A percentile compares a stretch with the other conserved stretches of the same genome.
phyloP scores from a whole-genome alignment of 2,888 invertebrate genomes.

The Pristionchus mayeri region DNA sequence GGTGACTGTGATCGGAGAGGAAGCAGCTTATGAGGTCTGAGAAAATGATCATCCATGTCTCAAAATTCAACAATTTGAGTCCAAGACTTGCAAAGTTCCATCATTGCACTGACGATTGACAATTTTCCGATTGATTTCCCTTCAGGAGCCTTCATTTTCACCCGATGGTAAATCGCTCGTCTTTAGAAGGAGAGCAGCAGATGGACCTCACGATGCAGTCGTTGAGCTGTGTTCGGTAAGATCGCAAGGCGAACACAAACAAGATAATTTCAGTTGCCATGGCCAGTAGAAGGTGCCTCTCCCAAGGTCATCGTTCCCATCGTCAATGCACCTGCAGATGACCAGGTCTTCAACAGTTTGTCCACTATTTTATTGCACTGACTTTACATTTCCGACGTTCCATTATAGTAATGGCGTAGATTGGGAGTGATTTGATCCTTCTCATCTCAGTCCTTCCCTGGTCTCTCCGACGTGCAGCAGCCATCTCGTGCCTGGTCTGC shows the following conservation, averaged over 20 bases:
- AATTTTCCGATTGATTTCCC: background rate
- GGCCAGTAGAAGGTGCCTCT: constrained; percentile 56
- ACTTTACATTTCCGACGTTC: background rate
- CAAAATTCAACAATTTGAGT: too few relatives aligned
- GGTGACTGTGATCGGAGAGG: constrained; percentile 57
- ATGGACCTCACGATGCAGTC: constrained; percentile 70
- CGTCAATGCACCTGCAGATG: constrained; percentile 45
- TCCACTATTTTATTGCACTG: background rate
- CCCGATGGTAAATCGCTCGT: constrained; percentile 64
- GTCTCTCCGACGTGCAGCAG: constrained; percentile 47
- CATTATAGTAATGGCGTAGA: background rate
- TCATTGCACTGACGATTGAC: too few relatives aligned
- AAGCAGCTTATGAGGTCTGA: constrained; percentile 45
- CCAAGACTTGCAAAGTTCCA: too few relatives aligned
- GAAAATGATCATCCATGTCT: too few relatives aligned
- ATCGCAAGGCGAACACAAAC: too few relatives aligned
- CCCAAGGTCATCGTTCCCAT: constrained; percentile 60
- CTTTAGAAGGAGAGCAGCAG: constrained; percentile 63
- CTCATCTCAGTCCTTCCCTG: background rate
- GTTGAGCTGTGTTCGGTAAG: constrained; percentile 60
- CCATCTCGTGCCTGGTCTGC: constrained; percentile 59
- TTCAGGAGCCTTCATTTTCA: constrained; percentile 63
- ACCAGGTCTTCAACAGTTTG: background rate
- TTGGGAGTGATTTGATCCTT: background rate
- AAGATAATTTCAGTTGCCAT: constrained; percentile 53